These are phyloP conservation scores for Abrostola triplasia DNA, from an alignment of 2,888 invertebrate genomes.

Conservation along the genomic window DNA sequence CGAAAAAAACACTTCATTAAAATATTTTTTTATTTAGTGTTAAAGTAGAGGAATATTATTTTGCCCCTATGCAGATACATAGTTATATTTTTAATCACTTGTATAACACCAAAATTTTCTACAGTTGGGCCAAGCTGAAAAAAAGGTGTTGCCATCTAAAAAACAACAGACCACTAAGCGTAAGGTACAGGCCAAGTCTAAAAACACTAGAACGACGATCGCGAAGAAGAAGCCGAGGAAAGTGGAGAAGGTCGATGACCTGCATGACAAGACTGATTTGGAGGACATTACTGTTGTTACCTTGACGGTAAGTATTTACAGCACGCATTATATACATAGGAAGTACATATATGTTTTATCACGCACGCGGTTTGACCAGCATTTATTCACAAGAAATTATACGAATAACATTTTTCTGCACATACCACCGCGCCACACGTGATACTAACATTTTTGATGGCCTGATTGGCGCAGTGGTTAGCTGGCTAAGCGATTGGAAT, in stretches of 20 bases:
- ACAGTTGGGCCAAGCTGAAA: constrained; percentile 10
- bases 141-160: constrained; percentile 5
- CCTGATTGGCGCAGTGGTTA: too few species aligned
- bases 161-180: constrained; percentile 22
- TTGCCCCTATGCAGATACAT: not conserved
- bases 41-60: too few species aligned
- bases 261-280: constrained; percentile 63
- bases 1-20: too few species aligned
- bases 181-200: constrained; percentile 64
- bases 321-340: too few species aligned
- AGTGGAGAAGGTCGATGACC: constrained; percentile 6
- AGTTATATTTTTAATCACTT: not conserved
- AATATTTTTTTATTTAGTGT: too few species aligned
- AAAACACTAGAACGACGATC: constrained; percentile 39
- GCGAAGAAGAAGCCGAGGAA: constrained; percentile 17
- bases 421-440: too few species aligned
- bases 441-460: too few species aligned
- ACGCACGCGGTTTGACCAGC: too few species aligned
- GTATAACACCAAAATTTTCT: not conserved
- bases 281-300: constrained; percentile 69
- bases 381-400: too few species aligned
- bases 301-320: constrained; percentile 62
- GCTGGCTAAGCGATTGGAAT: too few species aligned
- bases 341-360: too few species aligned
- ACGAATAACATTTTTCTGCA: too few species aligned